phyloP scores from a whole-genome alignment of 2,797 vertebrate species.

The Sebastes miniatus region DNA sequence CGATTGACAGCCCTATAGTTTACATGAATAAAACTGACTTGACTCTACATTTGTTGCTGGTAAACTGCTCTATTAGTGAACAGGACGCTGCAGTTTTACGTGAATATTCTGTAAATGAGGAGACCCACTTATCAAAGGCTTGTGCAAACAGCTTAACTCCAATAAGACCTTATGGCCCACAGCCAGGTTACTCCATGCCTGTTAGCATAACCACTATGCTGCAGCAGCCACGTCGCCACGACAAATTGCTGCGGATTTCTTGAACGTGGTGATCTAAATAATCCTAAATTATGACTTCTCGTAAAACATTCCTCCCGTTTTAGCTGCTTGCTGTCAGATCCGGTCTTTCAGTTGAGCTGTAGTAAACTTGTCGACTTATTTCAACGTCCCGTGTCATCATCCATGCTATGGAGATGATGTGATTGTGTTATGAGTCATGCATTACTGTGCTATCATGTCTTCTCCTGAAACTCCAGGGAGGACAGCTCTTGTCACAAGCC shows the following conservation, averaged over 20 bases:
- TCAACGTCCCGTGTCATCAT: constrained; percentile 50
- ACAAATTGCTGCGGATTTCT: constrained; percentile 28
- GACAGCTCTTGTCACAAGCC: constrained; percentile 69
- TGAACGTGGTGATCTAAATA: constrained; percentile 17
- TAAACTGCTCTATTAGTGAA: not conserved
- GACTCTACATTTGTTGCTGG: not conserved
- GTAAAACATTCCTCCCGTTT: constrained; percentile 6
- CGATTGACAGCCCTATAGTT: too few species aligned
- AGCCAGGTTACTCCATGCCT: constrained; percentile 15
- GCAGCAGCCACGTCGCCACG: not conserved
- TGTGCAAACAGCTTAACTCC: constrained; percentile 46
- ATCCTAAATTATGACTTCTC: constrained; percentile 32
- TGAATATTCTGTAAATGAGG: not conserved
- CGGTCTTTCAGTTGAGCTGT: constrained; percentile 4
- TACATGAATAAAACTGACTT: not conserved
- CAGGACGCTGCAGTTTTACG: not conserved
- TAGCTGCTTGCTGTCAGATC: constrained; percentile 46
- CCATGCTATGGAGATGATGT: constrained; percentile 59
- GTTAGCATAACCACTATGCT: not conserved
- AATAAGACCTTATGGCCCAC: constrained; percentile 33
- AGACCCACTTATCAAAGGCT: constrained; percentile 31
- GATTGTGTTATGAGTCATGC: constrained; percentile 63
- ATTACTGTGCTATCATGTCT: constrained; percentile 62
- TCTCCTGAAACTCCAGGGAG: constrained; percentile 59
- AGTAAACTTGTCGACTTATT: constrained; percentile 61